Evolutionary conservation across 2,113 vertebrate species (phyloP), one percentile per base, ranked within the genome.

Genomic region (Coptodon bakossiorum): DNA sequence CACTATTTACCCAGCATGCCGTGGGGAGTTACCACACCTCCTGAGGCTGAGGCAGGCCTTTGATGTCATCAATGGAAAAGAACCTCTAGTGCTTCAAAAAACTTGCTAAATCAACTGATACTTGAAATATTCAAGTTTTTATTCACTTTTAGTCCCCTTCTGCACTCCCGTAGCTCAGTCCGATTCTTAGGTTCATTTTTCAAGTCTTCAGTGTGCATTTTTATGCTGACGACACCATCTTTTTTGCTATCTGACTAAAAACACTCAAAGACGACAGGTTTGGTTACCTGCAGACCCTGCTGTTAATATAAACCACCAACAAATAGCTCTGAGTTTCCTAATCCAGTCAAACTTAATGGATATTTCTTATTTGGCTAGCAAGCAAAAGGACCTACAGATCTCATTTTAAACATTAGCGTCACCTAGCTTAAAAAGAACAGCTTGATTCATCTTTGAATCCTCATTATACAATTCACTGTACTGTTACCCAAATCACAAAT

Each of bases 1-100:
- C 85, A 93, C 4, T 88, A 89, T 34, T 78, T 95, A 89, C 95
- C 95, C 90, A 94, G 89, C 89, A 91, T 95, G 90, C 94, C 92
- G 0, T 93, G 94, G 93, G 59, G 59, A 4, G 68, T 92, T 7
- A 76, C 66, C 84, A 71, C 45, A 12, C 63, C 85, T 57, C n/a
- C 54, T 16, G 80, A 87, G 66, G 27, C 43, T 1, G 27, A 81
- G 61, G 59, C 50, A 10, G 68, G 0, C 4, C 40, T 61, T 22
- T 82, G 17, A 87, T 11, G 31, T 43, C 10, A 31, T 50, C 11
- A 16, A 4, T 50, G 43, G 22, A 38, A 57, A 57, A 16, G 24
- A 76, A 48, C 22, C 13, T 76, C 0, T 48, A 7, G 40, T 27
- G 14, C 1, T 48, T 11, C 17, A 5, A 48, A 48, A 50, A 76